Percentiles rank a stretch among this genome's conserved stretches.
These are phyloP conservation scores for Uria aalge DNA, from an alignment of 2,113 vertebrate species.

Conservation along the genomic window DNA sequence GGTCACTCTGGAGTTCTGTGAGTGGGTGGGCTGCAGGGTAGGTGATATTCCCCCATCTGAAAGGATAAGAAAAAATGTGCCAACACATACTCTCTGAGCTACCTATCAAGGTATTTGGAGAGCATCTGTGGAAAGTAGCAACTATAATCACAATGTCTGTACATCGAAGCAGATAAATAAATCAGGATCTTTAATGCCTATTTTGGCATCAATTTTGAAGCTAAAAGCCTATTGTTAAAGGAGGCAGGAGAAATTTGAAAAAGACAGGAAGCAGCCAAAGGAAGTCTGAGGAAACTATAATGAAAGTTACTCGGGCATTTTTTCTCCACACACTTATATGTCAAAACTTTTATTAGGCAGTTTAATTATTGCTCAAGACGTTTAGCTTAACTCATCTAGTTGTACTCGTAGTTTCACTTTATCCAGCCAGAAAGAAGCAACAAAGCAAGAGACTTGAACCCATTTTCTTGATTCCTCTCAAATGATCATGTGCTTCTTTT, in stretches of 20 bases:
- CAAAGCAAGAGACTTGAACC: background rate
- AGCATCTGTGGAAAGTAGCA: background rate
- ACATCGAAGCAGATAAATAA: slow-evolving; percentile 35
- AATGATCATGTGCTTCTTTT: background rate
- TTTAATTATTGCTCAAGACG: slow-evolving; percentile 2
- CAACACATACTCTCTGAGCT: background rate
- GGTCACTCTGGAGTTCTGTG: background rate
- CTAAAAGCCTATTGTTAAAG: slow-evolving; percentile 24
- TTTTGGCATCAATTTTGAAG: slow-evolving; percentile 38
- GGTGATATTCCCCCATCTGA: accelerated
- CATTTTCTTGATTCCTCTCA: background rate
- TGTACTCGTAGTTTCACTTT: slow-evolving; percentile 32
- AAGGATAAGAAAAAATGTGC: background rate
- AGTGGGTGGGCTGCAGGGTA: background rate
- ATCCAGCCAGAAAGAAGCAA: slow-evolving; percentile 25
- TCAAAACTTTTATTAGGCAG: background rate
- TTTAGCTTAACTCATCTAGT: slow-evolving; percentile 6
- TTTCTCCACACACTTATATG: background rate
- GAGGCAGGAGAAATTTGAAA: slow-evolving; percentile 9
- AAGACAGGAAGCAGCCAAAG: background rate
- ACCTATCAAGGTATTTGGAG: background rate
- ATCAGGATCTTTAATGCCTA: slow-evolving; percentile 26
- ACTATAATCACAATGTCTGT: background rate
- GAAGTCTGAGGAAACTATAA: background rate
- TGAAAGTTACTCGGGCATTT: background rate